Conservation (phyloP, 2,113 vertebrate genomes). For the Colinus virginianus region DNA sequence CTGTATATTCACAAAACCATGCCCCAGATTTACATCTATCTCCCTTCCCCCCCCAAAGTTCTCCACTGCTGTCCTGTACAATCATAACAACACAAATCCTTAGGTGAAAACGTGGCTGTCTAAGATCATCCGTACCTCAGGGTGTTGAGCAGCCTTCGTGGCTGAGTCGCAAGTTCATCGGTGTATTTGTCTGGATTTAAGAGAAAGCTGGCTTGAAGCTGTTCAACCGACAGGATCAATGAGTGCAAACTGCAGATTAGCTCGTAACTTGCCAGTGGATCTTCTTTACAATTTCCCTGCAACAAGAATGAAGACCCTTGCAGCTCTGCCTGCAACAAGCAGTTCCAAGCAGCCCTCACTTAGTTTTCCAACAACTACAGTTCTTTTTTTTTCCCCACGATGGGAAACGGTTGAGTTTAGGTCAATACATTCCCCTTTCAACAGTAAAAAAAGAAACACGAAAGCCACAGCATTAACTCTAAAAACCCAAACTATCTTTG, state of each 20-base stretch:
- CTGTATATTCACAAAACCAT: rapidly evolving
- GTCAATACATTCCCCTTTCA: not conserved
- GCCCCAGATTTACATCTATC: not conserved
- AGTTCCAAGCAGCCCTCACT: not conserved
- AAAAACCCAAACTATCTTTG: not conserved
- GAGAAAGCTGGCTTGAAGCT: slow-evolving; percentile 93
- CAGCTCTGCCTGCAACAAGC: not conserved
- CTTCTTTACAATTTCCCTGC: slow-evolving; percentile 78
- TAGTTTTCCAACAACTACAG: not conserved
- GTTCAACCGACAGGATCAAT: slow-evolving; percentile 91
- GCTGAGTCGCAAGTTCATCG: slow-evolving; percentile 92
- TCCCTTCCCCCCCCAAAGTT: not conserved
- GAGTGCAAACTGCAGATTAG: slow-evolving; percentile 91
- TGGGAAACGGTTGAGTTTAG: not conserved
- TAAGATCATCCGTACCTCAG: slow-evolving; percentile 83
- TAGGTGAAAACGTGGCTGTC: not conserved
- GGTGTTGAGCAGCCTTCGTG: slow-evolving; percentile 90
- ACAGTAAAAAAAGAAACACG: not conserved
- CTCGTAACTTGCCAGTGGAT: slow-evolving; percentile 84
- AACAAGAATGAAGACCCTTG: not conserved
- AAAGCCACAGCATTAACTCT: not conserved
- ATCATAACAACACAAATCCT: rapidly evolving
- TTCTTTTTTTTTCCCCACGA: not conserved
- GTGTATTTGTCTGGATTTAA: slow-evolving; percentile 89
- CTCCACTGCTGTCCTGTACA: not conserved